These are phyloP conservation scores for Drosophila mercatorum DNA, from an alignment of 2,888 invertebrate genomes.

Conservation along the genomic window DNA sequence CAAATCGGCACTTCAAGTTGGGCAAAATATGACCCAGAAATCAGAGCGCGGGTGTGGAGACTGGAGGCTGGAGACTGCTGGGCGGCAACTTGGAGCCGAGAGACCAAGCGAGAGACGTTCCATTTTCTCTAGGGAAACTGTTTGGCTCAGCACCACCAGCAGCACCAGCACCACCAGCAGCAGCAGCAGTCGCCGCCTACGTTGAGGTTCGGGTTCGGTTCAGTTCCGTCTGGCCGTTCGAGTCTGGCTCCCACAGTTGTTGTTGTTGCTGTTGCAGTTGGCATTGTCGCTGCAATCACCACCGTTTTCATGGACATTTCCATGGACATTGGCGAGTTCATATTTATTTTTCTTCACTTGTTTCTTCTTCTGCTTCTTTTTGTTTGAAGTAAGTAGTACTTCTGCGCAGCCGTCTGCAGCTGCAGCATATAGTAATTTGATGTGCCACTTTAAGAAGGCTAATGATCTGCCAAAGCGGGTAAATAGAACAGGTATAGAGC, in stretches of 20 bases:
- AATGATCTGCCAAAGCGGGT: conserved; percentile 65
- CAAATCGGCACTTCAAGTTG: conserved; percentile 63
- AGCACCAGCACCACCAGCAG: conserved; percentile 14
- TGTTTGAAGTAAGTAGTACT: conserved; percentile 15
- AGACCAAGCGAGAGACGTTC: conserved; percentile 23
- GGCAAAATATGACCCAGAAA: conserved; percentile 77
- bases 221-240: conserved; percentile 21
- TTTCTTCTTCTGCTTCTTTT: neutral
- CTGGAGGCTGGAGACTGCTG: conserved; percentile 44
- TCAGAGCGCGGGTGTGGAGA: conserved; percentile 54
- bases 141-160: conserved; percentile 53
- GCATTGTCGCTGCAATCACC: conserved; percentile 40
- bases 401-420: conserved; percentile 50
- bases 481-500: conserved; percentile 49
- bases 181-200: conserved; percentile 31
- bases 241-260: conserved; percentile 61
- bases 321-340: conserved; percentile 35
- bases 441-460: conserved; percentile 70
- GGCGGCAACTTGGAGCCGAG: conserved; percentile 42
- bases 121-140: conserved; percentile 69
- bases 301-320: conserved; percentile 36
- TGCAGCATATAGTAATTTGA: conserved; percentile 64
- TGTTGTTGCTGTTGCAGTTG: conserved; percentile 17
- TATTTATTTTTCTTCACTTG: conserved; percentile 16
- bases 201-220: conserved; percentile 33